Evolutionary conservation across 53 echinoderm and acorn worm genomes (phyloP), one percentile per base, ranked within the genome.

Genomic region (Mesocentrotus franciscanus): DNA sequence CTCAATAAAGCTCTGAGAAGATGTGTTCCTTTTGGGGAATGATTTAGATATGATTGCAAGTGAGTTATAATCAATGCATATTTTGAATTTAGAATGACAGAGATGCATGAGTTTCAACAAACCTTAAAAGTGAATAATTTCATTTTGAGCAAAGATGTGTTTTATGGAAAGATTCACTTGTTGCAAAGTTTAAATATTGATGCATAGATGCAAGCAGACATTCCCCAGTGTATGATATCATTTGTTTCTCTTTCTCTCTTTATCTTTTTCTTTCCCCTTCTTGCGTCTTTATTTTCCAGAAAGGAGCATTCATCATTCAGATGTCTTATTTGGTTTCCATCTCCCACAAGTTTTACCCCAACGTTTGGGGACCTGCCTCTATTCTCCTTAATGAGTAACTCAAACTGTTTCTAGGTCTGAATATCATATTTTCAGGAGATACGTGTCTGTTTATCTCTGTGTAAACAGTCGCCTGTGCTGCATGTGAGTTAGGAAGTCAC

Each of bases 261-360:
- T 64, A 64, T 20, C 64, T 64, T 0, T 64, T 64, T 18, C 20
- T 64, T 16, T 64, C 78, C 34, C 14, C 34, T 33, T 12, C 34
- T 22, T 18, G 39, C 5, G 15, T 0, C 8, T 81, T 81, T 81
- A 36, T 20, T 42, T 17, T 39, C 10, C 36, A 81, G 22, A 81
- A 20, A 22, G 33, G 36, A 22, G 81, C 42, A 81, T 81, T 81
- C 36, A 18, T 81, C 42, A 22, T 81, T 81, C 36, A 42, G 42
- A 81, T 33, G 81, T 81, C 81, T 17, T 81, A 81, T 81, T 81
- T 81, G 81, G 74, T 42, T 81, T 18, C 16, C 81, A 81, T 81
- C 81, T 42, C 18, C 36, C 7, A 7, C 81, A 81, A 42, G 81
- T 81, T 81, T 81, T 22, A n/a, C 8, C 36, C 81, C 16, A 8